Evolutionary conservation across 2,797 vertebrate genomes (phyloP).

Genomic region (Premnoplex brunnescens): DNA sequence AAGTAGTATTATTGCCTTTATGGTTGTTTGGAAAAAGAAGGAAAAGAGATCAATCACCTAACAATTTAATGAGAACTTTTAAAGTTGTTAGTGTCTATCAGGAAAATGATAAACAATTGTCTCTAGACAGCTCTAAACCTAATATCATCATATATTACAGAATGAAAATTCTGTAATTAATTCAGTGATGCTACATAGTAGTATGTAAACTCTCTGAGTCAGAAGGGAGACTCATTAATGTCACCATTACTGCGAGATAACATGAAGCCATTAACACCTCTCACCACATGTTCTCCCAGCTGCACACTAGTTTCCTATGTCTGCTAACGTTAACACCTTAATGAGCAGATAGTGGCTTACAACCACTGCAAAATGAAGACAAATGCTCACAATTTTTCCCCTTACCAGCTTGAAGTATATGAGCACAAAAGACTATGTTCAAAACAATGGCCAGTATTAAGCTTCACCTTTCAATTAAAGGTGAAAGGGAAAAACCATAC

Average conservation of each 20-base stretch:
- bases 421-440: not conserved
- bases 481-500: not conserved
- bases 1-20: slow-evolving; percentile 3
- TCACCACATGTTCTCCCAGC: slow-evolving; percentile 49
- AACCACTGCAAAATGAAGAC: not conserved
- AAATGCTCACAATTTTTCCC: not conserved
- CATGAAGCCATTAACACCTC: slow-evolving; percentile 17
- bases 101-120: slow-evolving; percentile 48
- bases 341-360: not conserved
- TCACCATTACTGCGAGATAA: slow-evolving; percentile 30
- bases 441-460: not conserved
- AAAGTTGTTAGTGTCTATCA: slow-evolving; percentile 53
- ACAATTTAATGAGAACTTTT: slow-evolving; percentile 52
- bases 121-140: slow-evolving; percentile 35
- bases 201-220: slow-evolving; percentile 20
- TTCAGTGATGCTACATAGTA: not conserved
- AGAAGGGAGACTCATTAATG: slow-evolving; percentile 30
- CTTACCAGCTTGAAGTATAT: not conserved
- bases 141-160: not conserved
- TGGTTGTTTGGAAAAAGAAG: not conserved
- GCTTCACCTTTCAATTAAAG: slow-evolving; percentile 13
- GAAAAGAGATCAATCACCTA: slow-evolving; percentile 27
- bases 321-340: not conserved
- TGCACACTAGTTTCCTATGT: not conserved
- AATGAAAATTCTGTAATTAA: slow-evolving; percentile 37